Conservation (phyloP, 2,797 vertebrate species). For the Cuculus canorus region DNA sequence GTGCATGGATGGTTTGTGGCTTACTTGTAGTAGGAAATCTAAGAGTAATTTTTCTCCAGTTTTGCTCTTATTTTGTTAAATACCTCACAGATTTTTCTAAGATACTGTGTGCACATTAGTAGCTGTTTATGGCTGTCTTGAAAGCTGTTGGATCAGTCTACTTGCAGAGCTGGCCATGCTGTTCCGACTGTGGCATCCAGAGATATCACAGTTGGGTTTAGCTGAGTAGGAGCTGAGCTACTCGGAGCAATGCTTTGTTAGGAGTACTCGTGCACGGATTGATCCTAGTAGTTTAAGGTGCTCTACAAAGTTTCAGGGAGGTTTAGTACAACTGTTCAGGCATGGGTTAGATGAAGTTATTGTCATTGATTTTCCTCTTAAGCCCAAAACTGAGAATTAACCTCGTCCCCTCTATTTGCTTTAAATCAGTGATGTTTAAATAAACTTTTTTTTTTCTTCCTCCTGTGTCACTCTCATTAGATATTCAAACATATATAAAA, state of each 20-base stretch:
- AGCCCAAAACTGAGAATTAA: not conserved
- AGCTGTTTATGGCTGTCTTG: too few relatives aligned
- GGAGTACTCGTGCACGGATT: not conserved
- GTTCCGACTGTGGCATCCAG: not conserved
- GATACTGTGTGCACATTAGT: too few relatives aligned
- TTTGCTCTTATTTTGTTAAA: not conserved
- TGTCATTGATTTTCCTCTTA: constrained; percentile 15
- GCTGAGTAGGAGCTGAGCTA: not conserved
- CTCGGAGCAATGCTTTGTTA: not conserved
- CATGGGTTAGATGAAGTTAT: not conserved
- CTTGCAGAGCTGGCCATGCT: not conserved
- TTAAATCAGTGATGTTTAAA: not conserved
- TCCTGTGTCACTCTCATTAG: not conserved
- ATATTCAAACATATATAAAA: not conserved
- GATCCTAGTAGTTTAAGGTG: constrained; percentile 1
- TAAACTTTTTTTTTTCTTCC: not conserved
- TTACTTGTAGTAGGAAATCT: not conserved
- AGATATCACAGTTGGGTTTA: not conserved
- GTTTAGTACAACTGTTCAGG: not conserved
- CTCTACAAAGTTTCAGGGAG: not conserved
- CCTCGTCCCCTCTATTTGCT: not conserved
- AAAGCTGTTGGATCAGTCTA: too few relatives aligned
- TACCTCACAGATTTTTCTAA: not conserved
- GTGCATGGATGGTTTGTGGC: not conserved
- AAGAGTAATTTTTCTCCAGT: not conserved